phyloP scores from a whole-genome alignment of 2,888 invertebrate genomes.

The Drosophila gaucha region DNA sequence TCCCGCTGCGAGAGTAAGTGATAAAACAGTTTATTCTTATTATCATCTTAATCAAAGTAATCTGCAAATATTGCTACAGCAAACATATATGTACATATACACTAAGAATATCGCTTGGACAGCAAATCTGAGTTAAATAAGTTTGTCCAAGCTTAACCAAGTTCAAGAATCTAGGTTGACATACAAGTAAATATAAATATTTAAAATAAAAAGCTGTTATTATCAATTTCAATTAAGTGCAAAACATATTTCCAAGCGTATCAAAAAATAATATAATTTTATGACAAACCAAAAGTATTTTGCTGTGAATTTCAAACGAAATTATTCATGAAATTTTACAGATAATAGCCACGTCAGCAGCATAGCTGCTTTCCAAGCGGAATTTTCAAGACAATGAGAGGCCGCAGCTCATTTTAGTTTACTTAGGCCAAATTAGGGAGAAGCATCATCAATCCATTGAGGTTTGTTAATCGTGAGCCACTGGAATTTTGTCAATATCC shows the following conservation, averaged over 20 bases:
- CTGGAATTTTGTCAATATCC: conserved; percentile 56
- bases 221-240: neutral
- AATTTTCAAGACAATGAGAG: conserved; percentile 3
- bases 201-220: neutral
- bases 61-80: neutral
- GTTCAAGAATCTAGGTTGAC: neutral
- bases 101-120: neutral
- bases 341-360: conserved; percentile 45
- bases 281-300: neutral
- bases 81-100: neutral
- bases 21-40: too few species aligned
- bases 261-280: neutral
- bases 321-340: conserved; percentile 37
- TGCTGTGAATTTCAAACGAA: conserved; percentile 21
- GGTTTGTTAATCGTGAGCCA: conserved; percentile 55
- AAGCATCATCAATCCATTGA: conserved; percentile 55
- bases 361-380: conserved; percentile 1
- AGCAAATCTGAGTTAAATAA: too few species aligned
- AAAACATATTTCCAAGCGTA: neutral
- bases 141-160: neutral
- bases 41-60: neutral
- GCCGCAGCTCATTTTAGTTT: conserved; percentile 45
- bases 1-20: neutral
- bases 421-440: conserved; percentile 52
- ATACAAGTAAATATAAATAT: too few species aligned